Conservation (phyloP, 2,888 invertebrate genomes). For the Saturnia pavonia region DNA sequence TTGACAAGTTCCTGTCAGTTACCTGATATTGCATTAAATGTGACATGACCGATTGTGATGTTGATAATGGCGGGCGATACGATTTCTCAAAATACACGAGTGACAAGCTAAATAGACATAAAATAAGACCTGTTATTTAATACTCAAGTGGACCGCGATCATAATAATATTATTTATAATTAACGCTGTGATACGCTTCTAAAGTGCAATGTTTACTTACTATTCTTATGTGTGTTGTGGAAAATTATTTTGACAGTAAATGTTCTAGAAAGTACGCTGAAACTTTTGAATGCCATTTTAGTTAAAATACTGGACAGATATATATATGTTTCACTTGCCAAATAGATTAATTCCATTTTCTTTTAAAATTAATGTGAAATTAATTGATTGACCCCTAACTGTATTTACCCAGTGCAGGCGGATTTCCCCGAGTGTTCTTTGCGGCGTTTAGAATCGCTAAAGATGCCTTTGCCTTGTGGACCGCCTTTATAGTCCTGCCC, state of each 20-base stretch:
- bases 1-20: background rate
- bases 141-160: background rate
- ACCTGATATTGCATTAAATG: background rate
- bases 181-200: constrained; percentile 18
- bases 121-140: background rate
- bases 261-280: background rate
- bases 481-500: no score
- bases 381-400: no score
- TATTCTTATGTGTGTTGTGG: constrained; percentile 19
- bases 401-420: no score
- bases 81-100: background rate
- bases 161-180: background rate
- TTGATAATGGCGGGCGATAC: background rate
- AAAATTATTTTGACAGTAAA: background rate
- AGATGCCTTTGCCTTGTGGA: no score
- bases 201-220: constrained; percentile 16
- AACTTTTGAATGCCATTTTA: background rate
- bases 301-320: background rate
- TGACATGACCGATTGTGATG: constrained; percentile 1
- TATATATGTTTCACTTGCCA: no score
- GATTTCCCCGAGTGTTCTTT: no score
- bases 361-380: no score
- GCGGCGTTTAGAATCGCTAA: no score
- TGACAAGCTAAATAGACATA: background rate
- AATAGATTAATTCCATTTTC: no score